Conservation (phyloP, 2,888 invertebrate genomes). For the Ecliptopera silaceata region DNA sequence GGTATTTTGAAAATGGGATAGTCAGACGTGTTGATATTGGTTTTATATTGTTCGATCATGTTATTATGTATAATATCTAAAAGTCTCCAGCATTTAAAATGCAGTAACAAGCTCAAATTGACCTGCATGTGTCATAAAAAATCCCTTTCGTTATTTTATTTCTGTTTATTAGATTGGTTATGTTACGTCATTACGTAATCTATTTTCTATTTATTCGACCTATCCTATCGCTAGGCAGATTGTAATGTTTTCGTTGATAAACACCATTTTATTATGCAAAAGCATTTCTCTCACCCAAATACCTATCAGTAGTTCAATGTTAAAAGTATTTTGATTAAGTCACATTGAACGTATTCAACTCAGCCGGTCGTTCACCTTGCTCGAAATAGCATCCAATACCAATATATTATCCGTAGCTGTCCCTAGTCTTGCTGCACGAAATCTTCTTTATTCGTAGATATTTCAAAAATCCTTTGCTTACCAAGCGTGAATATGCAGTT, state of each 20-base stretch:
- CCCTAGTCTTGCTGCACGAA: conserved; percentile 14
- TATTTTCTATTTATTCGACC: not conserved
- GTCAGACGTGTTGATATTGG: no score
- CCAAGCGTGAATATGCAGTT: no score
- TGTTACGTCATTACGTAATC: not conserved
- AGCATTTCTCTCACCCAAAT: conserved; percentile 2
- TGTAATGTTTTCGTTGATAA: not conserved
- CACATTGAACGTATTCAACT: conserved; percentile 27
- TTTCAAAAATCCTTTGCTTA: no score
- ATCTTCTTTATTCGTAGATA: not conserved
- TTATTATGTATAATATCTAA: no score
- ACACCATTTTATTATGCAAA: conserved; percentile 11
- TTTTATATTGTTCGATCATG: no score
- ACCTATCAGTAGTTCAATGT: conserved; percentile 35
- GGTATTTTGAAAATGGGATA: no score
- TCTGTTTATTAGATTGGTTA: no score
- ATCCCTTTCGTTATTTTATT: not conserved
- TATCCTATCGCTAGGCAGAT: not conserved
- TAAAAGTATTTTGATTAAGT: conserved; percentile 33
- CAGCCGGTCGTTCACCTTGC: conserved; percentile 38
- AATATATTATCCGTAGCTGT: conserved; percentile 31
- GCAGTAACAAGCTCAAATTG: no score
- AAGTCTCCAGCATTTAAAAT: no score
- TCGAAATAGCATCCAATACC: conserved; percentile 38
- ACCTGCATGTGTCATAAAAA: not conserved